Conservation (phyloP, 2,888 invertebrate genomes). For the Sphaerophoria taeniata region DNA sequence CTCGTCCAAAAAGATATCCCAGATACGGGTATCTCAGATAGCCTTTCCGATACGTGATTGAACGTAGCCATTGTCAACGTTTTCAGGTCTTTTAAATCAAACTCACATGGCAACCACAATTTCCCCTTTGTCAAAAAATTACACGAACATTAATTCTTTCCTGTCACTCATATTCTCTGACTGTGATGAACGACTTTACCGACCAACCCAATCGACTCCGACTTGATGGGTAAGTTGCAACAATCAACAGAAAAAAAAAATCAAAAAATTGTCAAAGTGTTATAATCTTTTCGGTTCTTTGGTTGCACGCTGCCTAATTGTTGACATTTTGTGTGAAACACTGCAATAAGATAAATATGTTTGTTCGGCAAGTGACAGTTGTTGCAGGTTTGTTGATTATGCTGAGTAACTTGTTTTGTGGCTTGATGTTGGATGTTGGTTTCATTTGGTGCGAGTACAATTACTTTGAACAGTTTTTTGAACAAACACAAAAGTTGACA, state of each 20-base stretch:
- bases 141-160: conserved; percentile 5
- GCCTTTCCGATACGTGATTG: too few relatives aligned
- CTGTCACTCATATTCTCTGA: not conserved
- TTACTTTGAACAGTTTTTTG: conserved; percentile 41
- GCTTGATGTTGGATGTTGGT: conserved; percentile 28
- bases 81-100: not conserved
- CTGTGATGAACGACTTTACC: conserved; percentile 17
- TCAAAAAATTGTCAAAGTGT: conserved; percentile 16
- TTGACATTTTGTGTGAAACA: conserved; percentile 61
- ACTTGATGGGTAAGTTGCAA: conserved; percentile 21
- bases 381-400: conserved; percentile 10
- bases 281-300: conserved; percentile 37
- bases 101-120: conserved; percentile 9
- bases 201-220: conserved; percentile 1
- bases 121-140: not conserved
- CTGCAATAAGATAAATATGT: conserved; percentile 67
- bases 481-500: conserved; percentile 20
- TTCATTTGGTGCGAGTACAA: conserved; percentile 27
- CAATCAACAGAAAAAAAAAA: conserved; percentile 1
- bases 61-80: not conserved
- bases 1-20: too few relatives aligned
- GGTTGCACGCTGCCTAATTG: conserved; percentile 63
- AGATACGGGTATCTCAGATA: too few relatives aligned
- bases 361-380: conserved; percentile 53
- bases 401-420: conserved; percentile 60